phyloP scores from a whole-genome alignment of 2,888 invertebrate genomes.

The Meta bourneti region DNA sequence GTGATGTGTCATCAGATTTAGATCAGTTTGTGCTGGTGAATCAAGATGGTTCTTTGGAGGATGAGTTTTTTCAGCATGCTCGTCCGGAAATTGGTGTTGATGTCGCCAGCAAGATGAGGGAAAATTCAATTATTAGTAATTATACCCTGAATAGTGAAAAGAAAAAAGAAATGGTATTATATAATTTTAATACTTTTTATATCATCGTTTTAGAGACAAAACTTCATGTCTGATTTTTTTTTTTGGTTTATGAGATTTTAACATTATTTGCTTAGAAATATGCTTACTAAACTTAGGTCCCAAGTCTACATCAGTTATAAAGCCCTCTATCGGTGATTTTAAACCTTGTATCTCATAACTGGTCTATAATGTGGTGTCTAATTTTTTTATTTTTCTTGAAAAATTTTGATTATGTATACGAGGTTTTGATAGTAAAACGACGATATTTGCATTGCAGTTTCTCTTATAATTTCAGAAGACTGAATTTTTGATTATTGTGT shows the following conservation, averaged over 20 bases:
- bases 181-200: background rate
- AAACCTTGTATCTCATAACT: background rate
- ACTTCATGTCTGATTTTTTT: no score
- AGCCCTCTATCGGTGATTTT: no score
- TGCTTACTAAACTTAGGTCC: background rate
- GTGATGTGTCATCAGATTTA: conserved; percentile 77
- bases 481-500: no score
- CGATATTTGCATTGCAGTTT: no score
- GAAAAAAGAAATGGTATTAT: conserved; percentile 74
- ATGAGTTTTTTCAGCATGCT: conserved; percentile 72
- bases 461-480: no score
- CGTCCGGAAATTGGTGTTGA: conserved; percentile 71
- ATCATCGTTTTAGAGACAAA: background rate
- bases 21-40: conserved; percentile 77
- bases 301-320: no score
- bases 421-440: no score
- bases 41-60: conserved; percentile 72
- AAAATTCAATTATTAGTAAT: conserved; percentile 71
- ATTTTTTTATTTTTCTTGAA: no score
- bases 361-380: background rate
- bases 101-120: conserved; percentile 71
- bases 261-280: background rate
- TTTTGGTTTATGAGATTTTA: no score
- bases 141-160: conserved; percentile 76
- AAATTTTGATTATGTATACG: background rate